Evolutionary conservation across 2,113 vertebrate species (phyloP).

Genomic region (Corythaeola cristata): DNA sequence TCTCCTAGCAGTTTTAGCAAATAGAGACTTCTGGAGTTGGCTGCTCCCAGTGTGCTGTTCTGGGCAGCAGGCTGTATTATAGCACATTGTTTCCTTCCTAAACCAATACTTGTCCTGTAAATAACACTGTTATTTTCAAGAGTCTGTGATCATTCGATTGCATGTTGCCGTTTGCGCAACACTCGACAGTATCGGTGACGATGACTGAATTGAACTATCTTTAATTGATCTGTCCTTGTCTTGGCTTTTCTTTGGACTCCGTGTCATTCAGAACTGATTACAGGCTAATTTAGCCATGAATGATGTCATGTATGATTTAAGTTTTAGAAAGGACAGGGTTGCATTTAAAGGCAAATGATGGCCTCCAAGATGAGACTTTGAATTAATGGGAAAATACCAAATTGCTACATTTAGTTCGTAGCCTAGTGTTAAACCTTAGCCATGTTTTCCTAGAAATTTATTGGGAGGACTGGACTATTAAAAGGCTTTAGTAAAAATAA

Average conservation of each 20-base stretch:
- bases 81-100: conserved; percentile 38
- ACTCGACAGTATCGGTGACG: not conserved
- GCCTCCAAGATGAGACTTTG: not conserved
- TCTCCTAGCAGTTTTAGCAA: not conserved
- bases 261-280: not conserved
- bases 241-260: not conserved
- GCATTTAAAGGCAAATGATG: not conserved
- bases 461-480: not conserved
- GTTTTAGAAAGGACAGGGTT: not conserved
- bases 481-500: not conserved
- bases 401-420: not conserved
- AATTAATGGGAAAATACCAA: not conserved
- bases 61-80: not conserved
- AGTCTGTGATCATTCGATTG: not conserved
- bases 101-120: conserved; percentile 1
- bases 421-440: not conserved
- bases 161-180: not conserved
- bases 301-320: not conserved
- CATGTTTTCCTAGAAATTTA: not conserved
- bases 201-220: not conserved
- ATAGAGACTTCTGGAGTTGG: not conserved
- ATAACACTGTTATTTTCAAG: not conserved
- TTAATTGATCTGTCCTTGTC: not conserved
- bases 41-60: not conserved
- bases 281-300: not conserved